A percentile compares a stretch with the other conserved stretches of the same genome.
These are phyloP conservation scores for Anticlea derivata DNA, from an alignment of 2,888 invertebrate species.

Conservation along the genomic window DNA sequence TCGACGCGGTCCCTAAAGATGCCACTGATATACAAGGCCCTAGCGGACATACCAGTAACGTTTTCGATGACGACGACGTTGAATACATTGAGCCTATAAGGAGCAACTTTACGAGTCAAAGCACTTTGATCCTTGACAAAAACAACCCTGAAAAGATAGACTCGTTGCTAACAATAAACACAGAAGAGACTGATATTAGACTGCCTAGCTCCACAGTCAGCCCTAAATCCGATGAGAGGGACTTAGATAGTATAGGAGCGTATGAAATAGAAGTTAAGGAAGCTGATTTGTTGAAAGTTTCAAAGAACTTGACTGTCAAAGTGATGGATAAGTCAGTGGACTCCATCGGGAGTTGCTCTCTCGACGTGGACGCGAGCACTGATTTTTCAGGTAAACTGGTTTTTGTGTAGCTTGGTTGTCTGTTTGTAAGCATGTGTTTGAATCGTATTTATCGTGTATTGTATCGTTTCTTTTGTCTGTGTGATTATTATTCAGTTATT, in stretches of 20 bases:
- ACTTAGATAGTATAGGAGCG: conserved; percentile 73
- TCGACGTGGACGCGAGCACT: conserved; percentile 91
- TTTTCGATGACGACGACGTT: conserved; percentile 74
- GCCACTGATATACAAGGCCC: conserved; percentile 71
- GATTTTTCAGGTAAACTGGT: conserved; percentile 87
- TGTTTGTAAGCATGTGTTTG: conserved; percentile 43
- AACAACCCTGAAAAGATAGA: conserved; percentile 63
- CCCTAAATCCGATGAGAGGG: conserved; percentile 64
- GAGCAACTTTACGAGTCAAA: conserved; percentile 78
- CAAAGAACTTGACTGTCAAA: conserved; percentile 75
- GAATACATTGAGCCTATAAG: conserved; percentile 81
- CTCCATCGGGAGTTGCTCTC: conserved; percentile 93
- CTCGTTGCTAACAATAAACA: conserved; percentile 71
- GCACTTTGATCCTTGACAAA: conserved; percentile 76
- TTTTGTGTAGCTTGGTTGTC: conserved; percentile 48
- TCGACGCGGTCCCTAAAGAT: conserved; percentile 76
- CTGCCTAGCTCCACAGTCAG: conserved; percentile 75
- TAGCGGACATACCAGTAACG: conserved; percentile 69
- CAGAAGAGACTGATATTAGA: conserved; percentile 75
- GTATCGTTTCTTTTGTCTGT: conserved; percentile 23
- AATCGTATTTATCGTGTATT: conserved; percentile 31
- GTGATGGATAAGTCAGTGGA: conserved; percentile 91
- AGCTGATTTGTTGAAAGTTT: conserved; percentile 65
- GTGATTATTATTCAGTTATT: conserved; percentile 25
- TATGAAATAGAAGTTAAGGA: conserved; percentile 79